Conservation (phyloP, 2,888 invertebrate genomes). For the Pachydiplax longipennis region DNA sequence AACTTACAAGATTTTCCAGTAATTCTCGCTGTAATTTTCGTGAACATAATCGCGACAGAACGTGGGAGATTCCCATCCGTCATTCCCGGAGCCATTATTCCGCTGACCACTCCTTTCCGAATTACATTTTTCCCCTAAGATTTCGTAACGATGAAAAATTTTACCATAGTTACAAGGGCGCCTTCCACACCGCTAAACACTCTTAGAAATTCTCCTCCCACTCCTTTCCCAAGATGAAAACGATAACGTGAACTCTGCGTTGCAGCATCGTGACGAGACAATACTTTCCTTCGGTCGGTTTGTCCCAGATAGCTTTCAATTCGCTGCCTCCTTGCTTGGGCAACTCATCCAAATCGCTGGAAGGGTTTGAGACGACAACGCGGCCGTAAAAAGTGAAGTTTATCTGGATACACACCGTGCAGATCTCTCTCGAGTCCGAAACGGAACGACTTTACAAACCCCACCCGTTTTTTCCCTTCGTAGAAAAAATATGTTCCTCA, state of each 20-base stretch:
- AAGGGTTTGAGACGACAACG: neutral
- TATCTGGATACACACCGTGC: neutral
- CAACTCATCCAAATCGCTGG: neutral
- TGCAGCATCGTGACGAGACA: constrained; percentile 12
- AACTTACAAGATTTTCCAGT: neutral
- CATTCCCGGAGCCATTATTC: neutral
- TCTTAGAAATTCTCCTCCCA: neutral
- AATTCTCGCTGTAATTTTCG: neutral
- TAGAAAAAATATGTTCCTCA: neutral
- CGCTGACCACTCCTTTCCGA: neutral
- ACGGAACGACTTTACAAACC: neutral
- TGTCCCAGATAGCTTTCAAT: constrained; percentile 7
- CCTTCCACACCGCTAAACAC: neutral
- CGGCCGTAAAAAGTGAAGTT: constrained; percentile 11
- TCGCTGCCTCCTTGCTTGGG: neutral
- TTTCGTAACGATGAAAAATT: neutral
- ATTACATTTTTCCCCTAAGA: neutral
- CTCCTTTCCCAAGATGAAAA: neutral
- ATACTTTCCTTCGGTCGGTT: neutral
- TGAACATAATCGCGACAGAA: neutral
- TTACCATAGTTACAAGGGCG: neutral
- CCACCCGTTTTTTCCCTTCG: neutral
- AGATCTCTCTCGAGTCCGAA: neutral
- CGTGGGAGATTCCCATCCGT: neutral
- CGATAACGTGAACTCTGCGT: neutral